Conservation (phyloP, 2,888 invertebrate genomes). For the Protonemura montana region DNA sequence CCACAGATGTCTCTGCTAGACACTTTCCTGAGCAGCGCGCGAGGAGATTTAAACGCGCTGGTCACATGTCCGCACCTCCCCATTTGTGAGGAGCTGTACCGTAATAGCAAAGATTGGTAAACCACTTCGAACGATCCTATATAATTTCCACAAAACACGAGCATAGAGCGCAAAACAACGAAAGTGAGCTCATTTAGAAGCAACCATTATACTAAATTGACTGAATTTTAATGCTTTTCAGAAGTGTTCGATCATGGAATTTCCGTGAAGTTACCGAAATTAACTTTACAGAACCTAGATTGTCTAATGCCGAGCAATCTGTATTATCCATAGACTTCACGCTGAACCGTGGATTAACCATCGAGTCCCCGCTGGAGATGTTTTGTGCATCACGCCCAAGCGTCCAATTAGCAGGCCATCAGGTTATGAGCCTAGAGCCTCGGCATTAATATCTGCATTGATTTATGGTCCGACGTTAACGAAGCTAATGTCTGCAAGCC, state of each 20-base stretch:
- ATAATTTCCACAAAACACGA: no score
- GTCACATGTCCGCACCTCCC: no score
- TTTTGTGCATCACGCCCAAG: not conserved
- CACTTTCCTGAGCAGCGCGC: not conserved
- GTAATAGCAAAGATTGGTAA: no score
- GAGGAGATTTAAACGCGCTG: not conserved
- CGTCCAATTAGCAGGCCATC: not conserved
- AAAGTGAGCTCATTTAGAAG: no score
- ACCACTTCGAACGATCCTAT: no score
- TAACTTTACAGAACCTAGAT: not conserved
- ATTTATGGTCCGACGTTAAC: not conserved
- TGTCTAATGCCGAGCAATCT: not conserved
- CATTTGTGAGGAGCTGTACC: no score
- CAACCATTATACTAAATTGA: not conserved
- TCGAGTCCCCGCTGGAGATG: not conserved
- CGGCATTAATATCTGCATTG: not conserved
- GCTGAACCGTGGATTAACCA: not conserved
- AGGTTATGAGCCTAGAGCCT: not conserved
- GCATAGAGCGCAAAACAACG: no score
- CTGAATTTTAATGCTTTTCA: not conserved
- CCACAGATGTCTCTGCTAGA: not conserved
- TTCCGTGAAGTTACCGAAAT: not conserved
- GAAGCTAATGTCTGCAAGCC: conserved; percentile 12
- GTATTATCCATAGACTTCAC: not conserved
- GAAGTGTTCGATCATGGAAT: conserved; percentile 2